These are phyloP conservation scores for Potamarius usumacintae DNA, from an alignment of 2,113 vertebrate genomes.

Conservation along the genomic window DNA sequence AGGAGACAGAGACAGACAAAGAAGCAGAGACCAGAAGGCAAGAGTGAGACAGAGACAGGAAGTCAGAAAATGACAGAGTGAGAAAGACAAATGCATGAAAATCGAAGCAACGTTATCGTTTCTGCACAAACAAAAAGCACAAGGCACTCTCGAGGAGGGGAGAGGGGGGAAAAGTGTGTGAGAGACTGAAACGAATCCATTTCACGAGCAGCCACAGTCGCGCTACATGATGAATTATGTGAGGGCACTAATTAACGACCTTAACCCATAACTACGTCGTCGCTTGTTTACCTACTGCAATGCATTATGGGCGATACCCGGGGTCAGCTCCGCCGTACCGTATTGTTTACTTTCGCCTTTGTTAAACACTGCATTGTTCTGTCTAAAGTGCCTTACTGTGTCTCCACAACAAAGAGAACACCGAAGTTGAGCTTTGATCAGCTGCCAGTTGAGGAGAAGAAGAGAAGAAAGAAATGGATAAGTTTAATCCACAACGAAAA, in stretches of 20 bases:
- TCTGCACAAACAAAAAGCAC: constrained; percentile 13
- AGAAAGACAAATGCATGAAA: constrained; percentile 55
- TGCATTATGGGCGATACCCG: too few species aligned
- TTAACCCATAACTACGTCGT: too few species aligned
- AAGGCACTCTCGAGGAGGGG: background rate
- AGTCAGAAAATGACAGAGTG: constrained; percentile 53
- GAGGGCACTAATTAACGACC: background rate
- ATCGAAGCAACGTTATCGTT: constrained; percentile 30
- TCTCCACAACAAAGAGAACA: too few species aligned
- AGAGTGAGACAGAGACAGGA: constrained; percentile 52
- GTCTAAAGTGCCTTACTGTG: too few species aligned
- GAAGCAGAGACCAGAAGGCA: constrained; percentile 61
- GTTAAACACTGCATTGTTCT: too few species aligned
- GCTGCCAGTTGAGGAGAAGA: too few species aligned
- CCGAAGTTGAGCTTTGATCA: too few species aligned
- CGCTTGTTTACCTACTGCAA: too few species aligned
- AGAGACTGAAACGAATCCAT: background rate
- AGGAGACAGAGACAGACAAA: constrained; percentile 69
- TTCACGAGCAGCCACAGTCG: background rate
- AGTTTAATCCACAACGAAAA: too few species aligned
- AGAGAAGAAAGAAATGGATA: too few species aligned
- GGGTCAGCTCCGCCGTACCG: too few species aligned
- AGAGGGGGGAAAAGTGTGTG: background rate
- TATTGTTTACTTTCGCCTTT: too few species aligned
- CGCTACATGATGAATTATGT: background rate